phyloP scores from a whole-genome alignment of 2,797 vertebrate genomes.

The Fringilla coelebs region DNA sequence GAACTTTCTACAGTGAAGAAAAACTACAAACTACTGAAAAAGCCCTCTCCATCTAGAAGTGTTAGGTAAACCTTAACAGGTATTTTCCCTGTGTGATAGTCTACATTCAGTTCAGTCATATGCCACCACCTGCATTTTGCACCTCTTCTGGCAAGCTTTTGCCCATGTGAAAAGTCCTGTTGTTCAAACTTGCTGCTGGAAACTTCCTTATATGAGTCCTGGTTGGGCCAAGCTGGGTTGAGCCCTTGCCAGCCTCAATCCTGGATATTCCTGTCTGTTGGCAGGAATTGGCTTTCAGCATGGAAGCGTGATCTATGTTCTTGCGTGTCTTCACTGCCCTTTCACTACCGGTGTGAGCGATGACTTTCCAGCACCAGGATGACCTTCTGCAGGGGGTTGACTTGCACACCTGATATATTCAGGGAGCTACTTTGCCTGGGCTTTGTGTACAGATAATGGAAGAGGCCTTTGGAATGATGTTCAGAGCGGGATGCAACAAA shows the following conservation, averaged over 20 bases:
- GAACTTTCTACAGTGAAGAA: neutral
- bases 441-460: neutral
- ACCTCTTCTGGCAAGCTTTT: neutral
- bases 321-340: rapidly evolving
- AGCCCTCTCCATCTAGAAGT: neutral
- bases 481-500: neutral
- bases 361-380: neutral
- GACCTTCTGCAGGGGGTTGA: neutral
- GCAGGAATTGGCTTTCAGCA: neutral
- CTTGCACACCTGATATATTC: neutral
- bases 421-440: neutral
- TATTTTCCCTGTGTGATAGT: neutral
- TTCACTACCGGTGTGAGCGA: neutral
- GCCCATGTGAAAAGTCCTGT: neutral
- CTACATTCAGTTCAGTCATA: neutral
- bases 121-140: neutral
- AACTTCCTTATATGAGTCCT: neutral
- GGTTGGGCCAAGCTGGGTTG: neutral
- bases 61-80: neutral
- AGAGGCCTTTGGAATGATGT: neutral
- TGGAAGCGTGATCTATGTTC: neutral
- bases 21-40: neutral
- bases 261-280: neutral
- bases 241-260: neutral
- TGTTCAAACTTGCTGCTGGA: neutral